Percentiles rank a stretch among this genome's conserved stretches.
Evolutionary conservation across 2,888 invertebrate species (phyloP).

Genomic region (Diachrysia chrysitis): DNA sequence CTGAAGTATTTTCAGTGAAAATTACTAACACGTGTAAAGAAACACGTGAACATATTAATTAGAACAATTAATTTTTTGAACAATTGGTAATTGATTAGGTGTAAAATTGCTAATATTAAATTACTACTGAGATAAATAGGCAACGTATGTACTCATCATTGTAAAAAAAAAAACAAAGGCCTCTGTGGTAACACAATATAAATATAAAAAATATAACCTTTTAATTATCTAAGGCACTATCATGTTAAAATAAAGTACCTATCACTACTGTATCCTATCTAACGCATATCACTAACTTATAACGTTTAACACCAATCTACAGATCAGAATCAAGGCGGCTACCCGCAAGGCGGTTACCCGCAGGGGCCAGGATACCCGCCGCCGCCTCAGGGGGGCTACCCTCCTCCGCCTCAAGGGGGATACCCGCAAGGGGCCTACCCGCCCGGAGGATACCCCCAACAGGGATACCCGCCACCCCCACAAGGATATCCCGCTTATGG

Average conservation of each 20-base stretch:
- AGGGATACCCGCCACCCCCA: conserved; percentile 66
- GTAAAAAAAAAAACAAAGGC: too few species aligned
- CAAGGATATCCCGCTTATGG: conserved; percentile 73
- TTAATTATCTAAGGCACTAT: too few species aligned
- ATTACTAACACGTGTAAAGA: too few species aligned
- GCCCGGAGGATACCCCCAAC: conserved; percentile 66
- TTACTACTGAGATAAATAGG: too few species aligned
- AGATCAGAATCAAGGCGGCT: conserved; percentile 80
- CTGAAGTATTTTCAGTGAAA: background rate
- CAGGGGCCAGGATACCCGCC: conserved; percentile 68
- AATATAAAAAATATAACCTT: too few species aligned
- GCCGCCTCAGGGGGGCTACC: conserved; percentile 72
- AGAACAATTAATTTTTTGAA: too few species aligned
- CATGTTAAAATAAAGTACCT: too few species aligned
- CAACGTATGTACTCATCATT: too few species aligned
- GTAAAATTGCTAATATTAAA: too few species aligned
- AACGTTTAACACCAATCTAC: conserved; percentile 26
- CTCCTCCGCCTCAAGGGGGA: conserved; percentile 70
- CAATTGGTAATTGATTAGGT: too few species aligned
- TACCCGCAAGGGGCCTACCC: conserved; percentile 74
- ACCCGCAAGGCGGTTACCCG: conserved; percentile 72
- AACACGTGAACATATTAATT: too few species aligned
- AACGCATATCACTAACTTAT: conserved; percentile 7
- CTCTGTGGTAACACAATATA: too few species aligned
- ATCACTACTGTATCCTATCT: background rate